Conservation (phyloP, 2,113 vertebrate species). For the Ranitomeya variabilis region DNA sequence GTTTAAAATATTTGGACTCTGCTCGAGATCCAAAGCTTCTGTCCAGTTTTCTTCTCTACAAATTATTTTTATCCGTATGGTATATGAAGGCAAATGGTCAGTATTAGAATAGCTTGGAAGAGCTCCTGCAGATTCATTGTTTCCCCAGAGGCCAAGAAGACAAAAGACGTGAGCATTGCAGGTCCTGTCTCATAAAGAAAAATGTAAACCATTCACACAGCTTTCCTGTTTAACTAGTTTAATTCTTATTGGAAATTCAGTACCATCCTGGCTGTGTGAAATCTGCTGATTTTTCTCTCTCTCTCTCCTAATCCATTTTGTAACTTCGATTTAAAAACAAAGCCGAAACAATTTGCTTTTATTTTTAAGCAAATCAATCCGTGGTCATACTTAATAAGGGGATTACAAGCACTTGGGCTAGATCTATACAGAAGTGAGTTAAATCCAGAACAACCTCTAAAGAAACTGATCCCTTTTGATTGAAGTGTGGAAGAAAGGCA, state of each 20-base stretch:
- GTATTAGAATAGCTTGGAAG: slow-evolving; percentile 74
- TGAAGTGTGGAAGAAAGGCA: slow-evolving; percentile 82
- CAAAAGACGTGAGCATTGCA: slow-evolving; percentile 74
- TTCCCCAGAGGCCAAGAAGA: slow-evolving; percentile 70
- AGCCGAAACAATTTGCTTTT: slow-evolving; percentile 92
- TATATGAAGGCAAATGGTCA: slow-evolving; percentile 68
- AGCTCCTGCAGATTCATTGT: slow-evolving; percentile 79
- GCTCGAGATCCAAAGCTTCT: slow-evolving; percentile 61
- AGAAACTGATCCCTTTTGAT: slow-evolving; percentile 92
- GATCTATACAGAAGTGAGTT: slow-evolving; percentile 91
- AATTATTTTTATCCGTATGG: slow-evolving; percentile 41
- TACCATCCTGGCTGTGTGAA: slow-evolving; percentile 80
- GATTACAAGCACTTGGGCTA: slow-evolving; percentile 88
- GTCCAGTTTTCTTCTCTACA: slow-evolving; percentile 56
- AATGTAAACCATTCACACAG: slow-evolving; percentile 75
- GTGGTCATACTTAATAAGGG: slow-evolving; percentile 94
- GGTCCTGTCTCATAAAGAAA: slow-evolving; percentile 76
- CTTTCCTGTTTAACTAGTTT: slow-evolving; percentile 83
- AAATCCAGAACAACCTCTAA: slow-evolving; percentile 82
- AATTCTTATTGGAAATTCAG: slow-evolving; percentile 88
- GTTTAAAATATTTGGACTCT: slow-evolving; percentile 75
- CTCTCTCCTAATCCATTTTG: slow-evolving; percentile 96
- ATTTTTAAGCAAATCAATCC: slow-evolving; percentile 90
- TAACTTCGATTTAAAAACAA: slow-evolving; percentile 93
- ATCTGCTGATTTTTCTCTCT: slow-evolving; percentile 78